Percentiles rank a stretch among this genome's conserved stretches.
Evolutionary conservation across 1,140 invertebrate species (phyloP).

Genomic region (Drosophila watanabei): DNA sequence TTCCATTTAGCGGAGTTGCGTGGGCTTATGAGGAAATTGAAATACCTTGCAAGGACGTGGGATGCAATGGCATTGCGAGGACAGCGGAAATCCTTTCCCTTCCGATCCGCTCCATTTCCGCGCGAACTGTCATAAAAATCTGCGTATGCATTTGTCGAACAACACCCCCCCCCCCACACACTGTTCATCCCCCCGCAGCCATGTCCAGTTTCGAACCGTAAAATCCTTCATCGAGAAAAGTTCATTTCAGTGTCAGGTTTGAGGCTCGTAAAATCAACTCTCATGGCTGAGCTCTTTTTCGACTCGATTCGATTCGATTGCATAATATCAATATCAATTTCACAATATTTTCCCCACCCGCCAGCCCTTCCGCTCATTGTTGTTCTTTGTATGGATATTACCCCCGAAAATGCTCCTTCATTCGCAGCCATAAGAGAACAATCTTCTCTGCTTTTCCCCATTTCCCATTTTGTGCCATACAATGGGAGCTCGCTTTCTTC

Average conservation of each 20-base stretch:
- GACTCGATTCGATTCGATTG: constrained; percentile 21
- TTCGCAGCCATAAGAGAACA: constrained; percentile 32
- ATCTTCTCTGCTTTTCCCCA: constrained; percentile 7
- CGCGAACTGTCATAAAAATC: constrained; percentile 39
- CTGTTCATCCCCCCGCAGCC: background rate
- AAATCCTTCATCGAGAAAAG: constrained; percentile 21
- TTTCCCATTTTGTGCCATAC: constrained; percentile 11
- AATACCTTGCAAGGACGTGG: background rate
- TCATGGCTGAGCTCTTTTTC: constrained; percentile 21
- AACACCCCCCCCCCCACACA: constrained; percentile 4
- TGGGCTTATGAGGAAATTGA: constrained; percentile 6
- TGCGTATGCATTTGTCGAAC: constrained; percentile 30
- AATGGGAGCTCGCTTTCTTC: constrained; percentile 3
- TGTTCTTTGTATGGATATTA: constrained; percentile 38
- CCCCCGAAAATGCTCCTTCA: constrained; percentile 14
- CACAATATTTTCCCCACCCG: constrained; percentile 12
- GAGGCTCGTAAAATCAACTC: constrained; percentile 59
- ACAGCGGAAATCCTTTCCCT: constrained; percentile 25
- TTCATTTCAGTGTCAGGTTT: constrained; percentile 60
- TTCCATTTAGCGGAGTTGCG: background rate
- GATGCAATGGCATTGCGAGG: constrained; percentile 14
- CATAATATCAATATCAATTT: constrained; percentile 60
- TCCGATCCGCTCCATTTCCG: constrained; percentile 14
- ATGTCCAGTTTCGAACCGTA: background rate
- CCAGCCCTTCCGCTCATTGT: constrained; percentile 19